These are phyloP conservation scores for Diphyllodes magnificus DNA, from an alignment of 2,113 vertebrate genomes.

Conservation along the genomic window DNA sequence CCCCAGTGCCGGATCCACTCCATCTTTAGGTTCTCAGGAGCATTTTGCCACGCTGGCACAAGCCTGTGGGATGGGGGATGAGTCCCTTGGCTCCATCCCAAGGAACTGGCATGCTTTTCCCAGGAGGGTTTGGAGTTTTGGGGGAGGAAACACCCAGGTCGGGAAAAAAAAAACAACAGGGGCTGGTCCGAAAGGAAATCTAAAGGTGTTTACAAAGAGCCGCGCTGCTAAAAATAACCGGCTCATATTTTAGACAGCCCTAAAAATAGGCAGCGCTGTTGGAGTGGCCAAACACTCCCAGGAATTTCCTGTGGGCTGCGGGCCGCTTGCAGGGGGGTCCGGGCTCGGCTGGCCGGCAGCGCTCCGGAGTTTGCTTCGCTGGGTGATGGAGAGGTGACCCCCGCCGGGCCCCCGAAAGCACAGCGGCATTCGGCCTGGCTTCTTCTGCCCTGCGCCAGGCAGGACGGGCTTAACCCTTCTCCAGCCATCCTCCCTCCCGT, in stretches of 20 bases:
- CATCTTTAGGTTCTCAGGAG: not conserved
- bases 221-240: constrained; percentile 44
- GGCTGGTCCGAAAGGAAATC: constrained; percentile 16
- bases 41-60: not conserved
- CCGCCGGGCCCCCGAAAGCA: not conserved
- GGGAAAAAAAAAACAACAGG: not conserved
- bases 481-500: not conserved
- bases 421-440: not conserved
- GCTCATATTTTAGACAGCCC: constrained; percentile 48
- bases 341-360: not conserved
- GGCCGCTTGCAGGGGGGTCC: constrained; percentile 25
- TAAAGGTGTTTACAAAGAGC: constrained; percentile 62
- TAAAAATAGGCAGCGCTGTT: constrained; percentile 57
- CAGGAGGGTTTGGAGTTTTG: not conserved
- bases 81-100: not conserved
- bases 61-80: not conserved
- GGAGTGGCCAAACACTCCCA: constrained; percentile 55
- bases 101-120: not conserved
- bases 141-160: not conserved
- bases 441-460: not conserved
- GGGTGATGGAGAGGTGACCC: not conserved
- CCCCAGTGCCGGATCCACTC: rapidly evolving
- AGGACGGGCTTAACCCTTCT: not conserved
- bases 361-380: not conserved
- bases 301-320: constrained; percentile 64